These are phyloP conservation scores for Ginglymostoma cirratum DNA, from an alignment of 2,113 vertebrate genomes.

Conservation along the genomic window DNA sequence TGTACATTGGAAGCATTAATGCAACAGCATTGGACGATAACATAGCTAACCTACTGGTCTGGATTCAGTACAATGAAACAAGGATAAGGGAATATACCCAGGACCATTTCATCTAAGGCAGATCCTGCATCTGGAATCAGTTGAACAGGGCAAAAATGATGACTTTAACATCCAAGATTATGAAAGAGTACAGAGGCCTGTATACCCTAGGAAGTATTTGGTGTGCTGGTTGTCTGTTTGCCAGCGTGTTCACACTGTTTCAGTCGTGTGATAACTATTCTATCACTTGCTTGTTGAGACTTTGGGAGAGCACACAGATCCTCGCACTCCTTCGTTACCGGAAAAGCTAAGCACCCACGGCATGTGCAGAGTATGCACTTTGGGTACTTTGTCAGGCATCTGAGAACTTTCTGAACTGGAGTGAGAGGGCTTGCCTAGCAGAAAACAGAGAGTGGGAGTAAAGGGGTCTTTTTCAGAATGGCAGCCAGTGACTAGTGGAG, in stretches of 20 bases:
- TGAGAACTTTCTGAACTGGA: too few relatives aligned
- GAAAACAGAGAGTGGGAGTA: too few relatives aligned
- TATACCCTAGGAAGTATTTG: background rate
- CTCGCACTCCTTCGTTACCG: too few relatives aligned
- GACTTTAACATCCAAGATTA: background rate
- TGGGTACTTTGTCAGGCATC: too few relatives aligned
- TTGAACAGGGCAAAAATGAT: background rate
- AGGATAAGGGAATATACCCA: background rate
- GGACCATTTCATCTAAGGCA: background rate
- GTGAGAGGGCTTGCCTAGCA: too few relatives aligned
- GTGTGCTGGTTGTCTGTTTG: background rate
- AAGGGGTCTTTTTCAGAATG: too few relatives aligned
- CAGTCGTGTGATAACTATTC: background rate
- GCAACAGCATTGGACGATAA: too few relatives aligned
- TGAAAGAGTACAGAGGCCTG: background rate
- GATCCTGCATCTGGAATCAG: background rate
- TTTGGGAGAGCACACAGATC: too few relatives aligned
- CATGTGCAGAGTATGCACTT: too few relatives aligned
- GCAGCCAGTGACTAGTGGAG: too few relatives aligned
- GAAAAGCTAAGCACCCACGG: too few relatives aligned
- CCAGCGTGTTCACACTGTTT: background rate
- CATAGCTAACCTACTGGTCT: too few relatives aligned
- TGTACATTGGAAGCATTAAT: background rate
- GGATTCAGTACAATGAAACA: background rate
- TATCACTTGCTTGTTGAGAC: background rate